These are phyloP conservation scores for Orthosia cruda DNA, from an alignment of 2,888 invertebrate species.

Conservation along the genomic window DNA sequence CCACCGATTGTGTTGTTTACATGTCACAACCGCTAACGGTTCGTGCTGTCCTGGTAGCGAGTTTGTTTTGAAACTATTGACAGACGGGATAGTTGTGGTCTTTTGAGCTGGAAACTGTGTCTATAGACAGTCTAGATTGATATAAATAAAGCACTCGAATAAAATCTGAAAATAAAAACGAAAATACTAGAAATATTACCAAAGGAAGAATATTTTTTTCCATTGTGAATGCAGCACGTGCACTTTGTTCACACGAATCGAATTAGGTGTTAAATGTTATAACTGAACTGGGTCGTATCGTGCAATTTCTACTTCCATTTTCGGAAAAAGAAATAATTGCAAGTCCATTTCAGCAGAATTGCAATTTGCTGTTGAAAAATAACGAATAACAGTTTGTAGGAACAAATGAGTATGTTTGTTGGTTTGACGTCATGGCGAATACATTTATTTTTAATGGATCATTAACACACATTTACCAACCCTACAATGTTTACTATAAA, in stretches of 20 bases:
- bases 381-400: conserved; percentile 1
- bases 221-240: conserved; percentile 20
- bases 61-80: conserved; percentile 21
- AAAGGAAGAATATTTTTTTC: neutral
- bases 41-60: conserved; percentile 58
- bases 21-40: conserved; percentile 52
- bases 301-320: conserved; percentile 36
- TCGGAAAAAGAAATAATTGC: conserved; percentile 32
- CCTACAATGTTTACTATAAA: conserved; percentile 27
- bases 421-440: conserved; percentile 7
- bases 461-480: conserved; percentile 37
- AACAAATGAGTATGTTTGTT: conserved; percentile 11
- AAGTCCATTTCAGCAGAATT: conserved; percentile 33
- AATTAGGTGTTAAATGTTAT: conserved; percentile 38
- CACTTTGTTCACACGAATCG: conserved; percentile 16
- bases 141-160: neutral
- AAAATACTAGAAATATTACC: neutral
- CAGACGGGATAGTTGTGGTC: neutral
- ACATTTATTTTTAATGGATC: conserved; percentile 31
- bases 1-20: conserved; percentile 54
- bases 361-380: conserved; percentile 16
- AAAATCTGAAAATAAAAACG: neutral
- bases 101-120: neutral
- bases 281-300: conserved; percentile 25
- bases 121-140: neutral